Evolutionary conservation across 2,113 vertebrate species (phyloP), one percentile per base, ranked within the genome.

Genomic region (Pachypanchax playfairii): DNA sequence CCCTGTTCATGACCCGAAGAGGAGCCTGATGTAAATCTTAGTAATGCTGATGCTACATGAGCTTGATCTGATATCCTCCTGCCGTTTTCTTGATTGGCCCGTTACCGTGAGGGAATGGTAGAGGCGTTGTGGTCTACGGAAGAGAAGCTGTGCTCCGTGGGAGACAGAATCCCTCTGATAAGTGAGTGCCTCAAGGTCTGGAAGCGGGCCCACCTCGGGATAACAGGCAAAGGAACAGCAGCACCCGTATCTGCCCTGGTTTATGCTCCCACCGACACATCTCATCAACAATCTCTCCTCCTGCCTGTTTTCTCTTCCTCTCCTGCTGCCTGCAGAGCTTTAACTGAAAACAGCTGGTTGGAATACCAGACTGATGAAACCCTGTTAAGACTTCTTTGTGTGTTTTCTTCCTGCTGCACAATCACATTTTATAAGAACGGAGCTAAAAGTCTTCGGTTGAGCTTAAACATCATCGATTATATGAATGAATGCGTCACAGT

Each of bases 321-420:
- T 73, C 57, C 54, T 70, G 73, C 85, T 84, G 89, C 82, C 86
- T 80, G 87, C 80, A 85, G 81, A 76, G 86, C 89, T 83, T 89
- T 91, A 93, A 93, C 89, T 90, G 79, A 91, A 93, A 93, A 91
- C 92, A 93, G 91, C 91, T 93, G 92, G 87, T 88, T 85, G 80
- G 88, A 92, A 92, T 93, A 91, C 92, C 91, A 93, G 91, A 92
- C 89, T 88, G 91, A 92, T 92, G 91, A 93, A 92, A 87, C 84
- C 85, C 87, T 89, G 87, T 86, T 90, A 89, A 80, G 21, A 22
- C 11, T 10, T 46, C 21, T 46, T 20, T 46, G 22, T 77, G 77
- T 70, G 80, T 77, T 76, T 73, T 82, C 69, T 78, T 85, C 82
- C 79, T 82, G 71, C 83, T 70, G 84, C 80, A 91, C 90, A 91